Evolutionary conservation across 2,113 vertebrate species (phyloP).

Genomic region (Elephas maximus): DNA sequence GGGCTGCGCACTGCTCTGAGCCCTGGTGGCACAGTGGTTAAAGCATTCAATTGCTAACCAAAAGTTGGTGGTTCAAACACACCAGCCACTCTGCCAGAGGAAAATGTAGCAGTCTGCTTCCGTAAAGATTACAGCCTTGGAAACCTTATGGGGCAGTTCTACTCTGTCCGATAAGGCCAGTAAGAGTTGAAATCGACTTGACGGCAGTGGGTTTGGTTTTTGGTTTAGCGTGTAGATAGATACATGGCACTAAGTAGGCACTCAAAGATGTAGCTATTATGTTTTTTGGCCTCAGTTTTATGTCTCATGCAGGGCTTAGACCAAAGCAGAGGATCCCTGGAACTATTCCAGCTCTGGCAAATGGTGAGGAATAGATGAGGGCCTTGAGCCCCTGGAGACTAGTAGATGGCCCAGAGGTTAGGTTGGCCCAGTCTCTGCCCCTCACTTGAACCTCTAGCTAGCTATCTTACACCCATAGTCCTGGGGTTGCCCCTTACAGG

Average conservation of each 20-base stretch:
- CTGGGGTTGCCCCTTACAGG: neutral
- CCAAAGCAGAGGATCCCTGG: neutral
- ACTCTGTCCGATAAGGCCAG: too few species aligned
- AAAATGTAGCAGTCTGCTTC: too few species aligned
- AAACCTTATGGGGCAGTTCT: too few species aligned
- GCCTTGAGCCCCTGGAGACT: neutral
- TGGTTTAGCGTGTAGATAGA: neutral
- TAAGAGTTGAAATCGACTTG: too few species aligned
- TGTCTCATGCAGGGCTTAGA: conserved; percentile 5
- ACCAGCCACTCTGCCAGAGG: too few species aligned
- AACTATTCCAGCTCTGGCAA: conserved; percentile 31
- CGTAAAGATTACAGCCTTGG: too few species aligned
- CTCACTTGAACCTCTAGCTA: neutral
- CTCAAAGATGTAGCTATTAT: neutral
- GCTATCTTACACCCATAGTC: neutral
- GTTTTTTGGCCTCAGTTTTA: conserved; percentile 2
- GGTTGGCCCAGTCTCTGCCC: neutral
- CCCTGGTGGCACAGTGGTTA: too few species aligned
- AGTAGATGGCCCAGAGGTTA: neutral
- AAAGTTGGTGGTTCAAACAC: too few species aligned
- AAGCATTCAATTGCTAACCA: too few species aligned
- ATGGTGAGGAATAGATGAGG: neutral
- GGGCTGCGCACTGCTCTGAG: too few species aligned
- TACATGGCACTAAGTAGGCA: neutral
- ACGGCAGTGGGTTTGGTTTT: too few species aligned